These are phyloP conservation scores for Noctilio leporinus DNA, from an alignment of 2,113 vertebrate genomes.

Conservation along the genomic window DNA sequence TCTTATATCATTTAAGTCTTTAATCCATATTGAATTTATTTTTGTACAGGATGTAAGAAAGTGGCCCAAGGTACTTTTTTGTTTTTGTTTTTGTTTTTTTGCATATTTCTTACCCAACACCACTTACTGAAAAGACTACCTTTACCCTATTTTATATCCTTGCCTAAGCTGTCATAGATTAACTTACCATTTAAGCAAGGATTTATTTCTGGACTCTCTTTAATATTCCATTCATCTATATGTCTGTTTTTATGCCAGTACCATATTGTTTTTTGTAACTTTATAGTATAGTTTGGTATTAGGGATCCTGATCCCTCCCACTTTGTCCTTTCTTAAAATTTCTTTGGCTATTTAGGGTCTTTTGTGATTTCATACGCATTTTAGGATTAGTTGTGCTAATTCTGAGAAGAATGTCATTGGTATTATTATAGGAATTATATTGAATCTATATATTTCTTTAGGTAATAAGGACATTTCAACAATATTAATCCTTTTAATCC, in stretches of 20 bases:
- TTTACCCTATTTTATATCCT: too few species aligned
- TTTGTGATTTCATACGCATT: too few species aligned
- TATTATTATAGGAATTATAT: too few species aligned
- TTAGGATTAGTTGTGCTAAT: too few species aligned
- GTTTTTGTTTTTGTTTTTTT: too few species aligned
- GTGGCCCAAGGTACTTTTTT: background rate
- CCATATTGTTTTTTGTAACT: background rate
- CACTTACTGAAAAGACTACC: too few species aligned
- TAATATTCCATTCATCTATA: background rate
- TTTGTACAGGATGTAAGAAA: background rate
- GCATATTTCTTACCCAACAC: too few species aligned
- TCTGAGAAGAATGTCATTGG: too few species aligned
- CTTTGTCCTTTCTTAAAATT: background rate
- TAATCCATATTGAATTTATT: background rate
- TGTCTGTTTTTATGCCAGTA: background rate
- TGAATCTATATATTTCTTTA: background rate
- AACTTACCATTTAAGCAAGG: too few species aligned
- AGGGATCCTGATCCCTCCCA: background rate
- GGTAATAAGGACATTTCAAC: background rate
- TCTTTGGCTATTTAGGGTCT: too few species aligned
- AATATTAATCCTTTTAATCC: background rate
- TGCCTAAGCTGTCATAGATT: too few species aligned
- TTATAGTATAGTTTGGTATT: background rate
- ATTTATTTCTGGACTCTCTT: too few species aligned
- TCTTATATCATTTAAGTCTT: background rate